These are phyloP conservation scores for Brenthis hecate DNA, from an alignment of 2,888 invertebrate species.

Conservation along the genomic window DNA sequence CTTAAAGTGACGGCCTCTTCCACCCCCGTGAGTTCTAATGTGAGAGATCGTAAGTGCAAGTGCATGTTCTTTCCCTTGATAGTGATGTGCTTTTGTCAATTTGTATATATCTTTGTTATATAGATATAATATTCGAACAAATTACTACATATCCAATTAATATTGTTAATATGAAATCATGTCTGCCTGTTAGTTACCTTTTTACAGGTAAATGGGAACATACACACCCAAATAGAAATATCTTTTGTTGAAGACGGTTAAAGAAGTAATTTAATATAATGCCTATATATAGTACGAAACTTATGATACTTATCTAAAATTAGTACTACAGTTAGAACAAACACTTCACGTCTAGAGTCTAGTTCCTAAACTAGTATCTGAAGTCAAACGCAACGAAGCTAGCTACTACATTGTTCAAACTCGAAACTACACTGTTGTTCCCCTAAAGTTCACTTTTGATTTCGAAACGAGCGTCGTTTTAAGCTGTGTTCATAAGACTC, in stretches of 20 bases:
- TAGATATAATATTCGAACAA: neutral
- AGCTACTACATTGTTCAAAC: slow-evolving; percentile 51
- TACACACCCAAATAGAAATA: no score
- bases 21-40: slow-evolving; percentile 47
- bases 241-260: no score
- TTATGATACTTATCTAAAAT: slow-evolving; percentile 17
- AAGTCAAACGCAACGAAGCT: slow-evolving; percentile 46
- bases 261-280: neutral
- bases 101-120: neutral
- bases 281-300: neutral
- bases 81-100: slow-evolving; percentile 6
- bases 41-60: slow-evolving; percentile 30
- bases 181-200: no score
- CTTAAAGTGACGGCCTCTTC: slow-evolving; percentile 47
- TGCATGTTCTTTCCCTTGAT: slow-evolving; percentile 17
- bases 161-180: no score
- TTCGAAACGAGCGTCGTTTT: slow-evolving; percentile 51
- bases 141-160: no score
- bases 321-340: slow-evolving; percentile 12
- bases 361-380: slow-evolving; percentile 33
- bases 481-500: slow-evolving; percentile 41
- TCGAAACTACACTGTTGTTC: slow-evolving; percentile 50
- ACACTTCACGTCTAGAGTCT: slow-evolving; percentile 20
- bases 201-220: no score
- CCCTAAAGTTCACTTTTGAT: slow-evolving; percentile 70